phyloP scores from a whole-genome alignment of 92 coral and sea anemone species.

The Phenganax subtilis region DNA sequence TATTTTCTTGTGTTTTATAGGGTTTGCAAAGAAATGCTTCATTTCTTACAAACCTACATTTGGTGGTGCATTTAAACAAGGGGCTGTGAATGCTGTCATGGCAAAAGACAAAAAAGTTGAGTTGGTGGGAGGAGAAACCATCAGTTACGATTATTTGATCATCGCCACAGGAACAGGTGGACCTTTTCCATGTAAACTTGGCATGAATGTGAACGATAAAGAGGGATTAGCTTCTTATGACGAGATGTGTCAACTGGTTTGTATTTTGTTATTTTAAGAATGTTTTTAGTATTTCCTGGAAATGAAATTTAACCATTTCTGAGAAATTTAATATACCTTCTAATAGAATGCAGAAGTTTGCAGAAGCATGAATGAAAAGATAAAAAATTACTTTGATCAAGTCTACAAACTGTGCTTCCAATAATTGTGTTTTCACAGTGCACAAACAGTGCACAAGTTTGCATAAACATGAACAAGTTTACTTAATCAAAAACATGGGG shows the following conservation, averaged over 20 bases:
- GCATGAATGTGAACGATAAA: conserved; percentile 60
- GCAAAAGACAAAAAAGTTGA: conserved; percentile 58
- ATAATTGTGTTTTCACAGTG: too few relatives aligned
- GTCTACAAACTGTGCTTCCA: too few relatives aligned
- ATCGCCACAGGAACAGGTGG: conserved; percentile 94
- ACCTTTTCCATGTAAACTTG: conserved; percentile 83
- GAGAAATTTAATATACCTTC: too few relatives aligned
- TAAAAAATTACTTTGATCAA: too few relatives aligned
- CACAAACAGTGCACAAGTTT: too few relatives aligned
- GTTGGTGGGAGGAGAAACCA: conserved; percentile 67
- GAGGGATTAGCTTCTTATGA: conserved; percentile 56
- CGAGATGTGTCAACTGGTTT: conserved; percentile 58
- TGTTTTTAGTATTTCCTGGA: neutral
- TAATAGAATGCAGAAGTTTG: too few relatives aligned
- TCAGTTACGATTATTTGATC: conserved; percentile 69
- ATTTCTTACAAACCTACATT: conserved; percentile 84
- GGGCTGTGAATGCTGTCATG: conserved; percentile 63
- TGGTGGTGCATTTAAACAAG: conserved; percentile 74
- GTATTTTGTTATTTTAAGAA: neutral
- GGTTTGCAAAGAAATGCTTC: conserved; percentile 75
- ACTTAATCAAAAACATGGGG: too few relatives aligned
- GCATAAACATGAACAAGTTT: too few relatives aligned
- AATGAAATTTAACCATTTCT: neutral
- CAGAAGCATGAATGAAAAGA: too few relatives aligned
- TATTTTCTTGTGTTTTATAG: conserved; percentile 25